Percentiles rank a stretch among this genome's conserved stretches.
Evolutionary conservation across 2,888 invertebrate genomes (phyloP).

Genomic region (Marasmarcha lunaedactyla): DNA sequence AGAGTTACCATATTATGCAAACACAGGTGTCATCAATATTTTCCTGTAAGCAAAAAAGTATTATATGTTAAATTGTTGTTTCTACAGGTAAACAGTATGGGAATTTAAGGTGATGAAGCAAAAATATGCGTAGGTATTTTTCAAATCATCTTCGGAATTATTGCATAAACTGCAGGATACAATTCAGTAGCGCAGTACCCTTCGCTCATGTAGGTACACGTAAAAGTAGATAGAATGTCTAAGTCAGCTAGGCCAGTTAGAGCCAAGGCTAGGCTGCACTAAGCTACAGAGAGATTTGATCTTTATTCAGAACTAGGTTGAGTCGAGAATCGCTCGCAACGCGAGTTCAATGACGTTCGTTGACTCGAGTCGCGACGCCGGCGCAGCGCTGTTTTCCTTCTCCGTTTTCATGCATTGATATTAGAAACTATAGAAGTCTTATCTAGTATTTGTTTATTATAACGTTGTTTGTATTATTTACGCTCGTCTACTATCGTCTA

Average conservation of each 20-base stretch:
- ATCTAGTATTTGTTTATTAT: slow-evolving; percentile 20
- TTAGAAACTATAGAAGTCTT: slow-evolving; percentile 58
- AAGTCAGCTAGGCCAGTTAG: slow-evolving; percentile 69
- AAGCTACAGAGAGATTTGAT: slow-evolving; percentile 24
- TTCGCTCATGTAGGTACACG: slow-evolving; percentile 54
- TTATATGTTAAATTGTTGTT: too few species aligned
- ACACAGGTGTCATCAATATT: too few species aligned
- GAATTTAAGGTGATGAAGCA: too few species aligned
- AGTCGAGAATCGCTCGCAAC: slow-evolving; percentile 24
- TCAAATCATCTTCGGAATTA: too few species aligned
- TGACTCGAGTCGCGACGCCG: slow-evolving; percentile 67
- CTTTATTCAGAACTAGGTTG: slow-evolving; percentile 24
- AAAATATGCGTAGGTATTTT: too few species aligned
- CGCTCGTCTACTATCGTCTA: slow-evolving; percentile 10
- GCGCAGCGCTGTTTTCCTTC: slow-evolving; percentile 68
- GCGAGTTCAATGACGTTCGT: slow-evolving; percentile 63
- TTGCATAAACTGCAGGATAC: neutral
- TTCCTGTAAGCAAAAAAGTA: too few species aligned
- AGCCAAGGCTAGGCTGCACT: slow-evolving; percentile 64
- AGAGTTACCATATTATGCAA: too few species aligned
- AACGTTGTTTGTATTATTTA: slow-evolving; percentile 18
- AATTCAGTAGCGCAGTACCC: slow-evolving; percentile 36
- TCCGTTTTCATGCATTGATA: slow-evolving; percentile 66
- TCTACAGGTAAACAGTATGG: too few species aligned
- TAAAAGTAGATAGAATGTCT: slow-evolving; percentile 72